Evolutionary conservation across 2,888 invertebrate species (phyloP).

Genomic region (Thelaira solivaga): DNA sequence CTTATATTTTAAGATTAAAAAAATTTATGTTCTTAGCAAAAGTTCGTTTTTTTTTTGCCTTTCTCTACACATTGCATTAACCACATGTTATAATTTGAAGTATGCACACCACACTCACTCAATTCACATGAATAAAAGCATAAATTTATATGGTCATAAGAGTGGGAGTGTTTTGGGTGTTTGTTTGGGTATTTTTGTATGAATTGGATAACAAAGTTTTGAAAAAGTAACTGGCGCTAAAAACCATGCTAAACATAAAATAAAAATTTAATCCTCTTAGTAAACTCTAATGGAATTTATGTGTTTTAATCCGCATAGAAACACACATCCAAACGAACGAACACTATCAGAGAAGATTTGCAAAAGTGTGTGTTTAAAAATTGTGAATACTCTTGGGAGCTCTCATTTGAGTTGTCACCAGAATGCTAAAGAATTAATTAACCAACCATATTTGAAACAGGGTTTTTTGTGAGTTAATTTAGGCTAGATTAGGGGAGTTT

Average conservation of each 20-base stretch:
- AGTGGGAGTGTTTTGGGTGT: not conserved
- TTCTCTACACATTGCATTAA: slow-evolving; percentile 7
- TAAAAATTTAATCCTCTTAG: slow-evolving; percentile 62
- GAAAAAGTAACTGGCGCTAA: slow-evolving; percentile 46
- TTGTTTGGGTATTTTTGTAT: not conserved
- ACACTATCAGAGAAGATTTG: not conserved
- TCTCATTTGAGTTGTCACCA: slow-evolving; percentile 15
- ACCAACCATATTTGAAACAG: not conserved
- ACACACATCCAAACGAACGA: slow-evolving; percentile 5
- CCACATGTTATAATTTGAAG: slow-evolving; percentile 49
- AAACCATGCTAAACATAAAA: slow-evolving; percentile 58
- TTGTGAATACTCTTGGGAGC: not conserved
- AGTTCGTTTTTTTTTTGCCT: slow-evolving; percentile 5
- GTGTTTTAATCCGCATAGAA: slow-evolving; percentile 55
- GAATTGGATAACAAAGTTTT: slow-evolving; percentile 45
- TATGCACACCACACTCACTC: not conserved
- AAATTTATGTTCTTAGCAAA: slow-evolving; percentile 29
- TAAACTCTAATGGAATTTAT: slow-evolving; percentile 63
- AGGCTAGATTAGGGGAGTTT: no score
- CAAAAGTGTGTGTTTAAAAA: not conserved
- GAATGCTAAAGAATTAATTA: not conserved
- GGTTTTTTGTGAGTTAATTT: no score
- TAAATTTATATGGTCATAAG: slow-evolving; percentile 28
- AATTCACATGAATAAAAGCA: not conserved
- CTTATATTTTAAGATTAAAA: slow-evolving; percentile 7